A percentile compares a stretch with the other conserved stretches of the same genome.
Evolutionary conservation across 2,797 vertebrate genomes (phyloP).

Genomic region (Cetoscarus ocellatus): DNA sequence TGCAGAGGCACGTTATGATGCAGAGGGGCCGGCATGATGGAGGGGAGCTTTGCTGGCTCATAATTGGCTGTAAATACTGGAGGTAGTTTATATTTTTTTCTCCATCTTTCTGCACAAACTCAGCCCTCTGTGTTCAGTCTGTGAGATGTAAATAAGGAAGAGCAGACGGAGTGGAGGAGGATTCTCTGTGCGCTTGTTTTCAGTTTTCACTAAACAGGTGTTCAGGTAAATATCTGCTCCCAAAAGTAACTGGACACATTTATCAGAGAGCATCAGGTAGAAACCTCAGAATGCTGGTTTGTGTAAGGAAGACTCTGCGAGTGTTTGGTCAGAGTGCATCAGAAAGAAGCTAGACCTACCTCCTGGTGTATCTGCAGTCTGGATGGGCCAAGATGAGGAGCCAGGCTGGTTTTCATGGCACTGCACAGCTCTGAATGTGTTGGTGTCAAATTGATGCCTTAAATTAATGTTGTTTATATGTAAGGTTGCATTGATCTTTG

Average conservation of each 20-base stretch:
- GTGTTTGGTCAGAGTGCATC: not conserved
- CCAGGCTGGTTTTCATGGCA: too few relatives aligned
- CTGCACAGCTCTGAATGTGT: too few relatives aligned
- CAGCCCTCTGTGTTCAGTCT: slow-evolving; percentile 5
- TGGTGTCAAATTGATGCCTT: too few relatives aligned
- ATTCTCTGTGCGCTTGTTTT: slow-evolving; percentile 12
- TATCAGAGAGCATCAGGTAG: slow-evolving; percentile 21
- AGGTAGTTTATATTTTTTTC: not conserved
- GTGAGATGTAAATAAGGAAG: slow-evolving; percentile 30
- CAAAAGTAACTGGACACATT: slow-evolving; percentile 26
- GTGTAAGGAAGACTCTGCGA: too few relatives aligned
- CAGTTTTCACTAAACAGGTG: slow-evolving; percentile 30
- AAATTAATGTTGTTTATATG: too few relatives aligned
- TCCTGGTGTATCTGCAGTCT: too few relatives aligned
- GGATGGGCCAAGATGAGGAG: too few relatives aligned
- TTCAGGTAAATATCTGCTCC: slow-evolving; percentile 33
- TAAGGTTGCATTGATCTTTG: too few relatives aligned
- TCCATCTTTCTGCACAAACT: not conserved
- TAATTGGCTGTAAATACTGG: slow-evolving; percentile 61
- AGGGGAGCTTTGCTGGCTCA: slow-evolving; percentile 37
- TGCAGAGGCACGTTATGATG: slow-evolving; percentile 56
- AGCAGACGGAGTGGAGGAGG: slow-evolving; percentile 23
- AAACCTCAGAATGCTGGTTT: slow-evolving; percentile 12
- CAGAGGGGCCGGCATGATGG: slow-evolving; percentile 53
- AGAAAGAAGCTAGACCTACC: too few relatives aligned